These are phyloP conservation scores for Scaptomyza cyrtandrae DNA, from an alignment of 2,888 invertebrate genomes.

Conservation along the genomic window DNA sequence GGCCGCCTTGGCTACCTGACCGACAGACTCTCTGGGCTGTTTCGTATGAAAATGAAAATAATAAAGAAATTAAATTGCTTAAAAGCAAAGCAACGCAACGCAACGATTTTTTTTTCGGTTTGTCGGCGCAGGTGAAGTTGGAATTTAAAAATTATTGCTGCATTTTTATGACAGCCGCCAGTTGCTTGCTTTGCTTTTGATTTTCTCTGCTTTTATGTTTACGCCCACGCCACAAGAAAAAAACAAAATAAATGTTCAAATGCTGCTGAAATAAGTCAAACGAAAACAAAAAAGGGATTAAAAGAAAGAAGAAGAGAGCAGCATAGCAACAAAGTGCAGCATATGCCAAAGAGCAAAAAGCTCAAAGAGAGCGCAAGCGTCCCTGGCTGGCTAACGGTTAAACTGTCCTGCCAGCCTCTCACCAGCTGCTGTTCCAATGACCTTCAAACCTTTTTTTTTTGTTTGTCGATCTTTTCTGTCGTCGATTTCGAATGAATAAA, in stretches of 20 bases:
- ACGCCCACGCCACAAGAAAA: slow-evolving; percentile 37
- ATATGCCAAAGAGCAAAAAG: not conserved
- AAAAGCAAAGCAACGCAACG: slow-evolving; percentile 52
- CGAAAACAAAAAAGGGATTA: not conserved
- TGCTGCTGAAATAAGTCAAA: slow-evolving; percentile 22
- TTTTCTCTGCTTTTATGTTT: slow-evolving; percentile 26
- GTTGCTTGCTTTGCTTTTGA: slow-evolving; percentile 32
- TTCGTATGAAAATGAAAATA: slow-evolving; percentile 80
- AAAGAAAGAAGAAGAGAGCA: not conserved
- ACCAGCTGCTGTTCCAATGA: slow-evolving; percentile 53
- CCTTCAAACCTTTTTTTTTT: slow-evolving; percentile 64
- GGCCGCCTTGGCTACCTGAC: slow-evolving; percentile 65
- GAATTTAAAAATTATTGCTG: slow-evolving; percentile 58
- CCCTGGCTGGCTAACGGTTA: slow-evolving; percentile 58
- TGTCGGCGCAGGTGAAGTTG: slow-evolving; percentile 53
- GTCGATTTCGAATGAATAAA: slow-evolving; percentile 36
- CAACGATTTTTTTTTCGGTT: slow-evolving; percentile 6
- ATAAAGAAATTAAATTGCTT: slow-evolving; percentile 81
- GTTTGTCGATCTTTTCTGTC: slow-evolving; percentile 2
- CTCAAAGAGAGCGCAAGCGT: slow-evolving; percentile 1
- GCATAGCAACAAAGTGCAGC: slow-evolving; percentile 31
- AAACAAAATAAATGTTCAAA: not conserved
- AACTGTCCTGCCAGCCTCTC: slow-evolving; percentile 12
- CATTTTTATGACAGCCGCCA: slow-evolving; percentile 54
- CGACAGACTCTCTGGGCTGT: slow-evolving; percentile 34